Conservation (phyloP, 2,113 vertebrate genomes). For the Eretmodus cyanostictus region DNA sequence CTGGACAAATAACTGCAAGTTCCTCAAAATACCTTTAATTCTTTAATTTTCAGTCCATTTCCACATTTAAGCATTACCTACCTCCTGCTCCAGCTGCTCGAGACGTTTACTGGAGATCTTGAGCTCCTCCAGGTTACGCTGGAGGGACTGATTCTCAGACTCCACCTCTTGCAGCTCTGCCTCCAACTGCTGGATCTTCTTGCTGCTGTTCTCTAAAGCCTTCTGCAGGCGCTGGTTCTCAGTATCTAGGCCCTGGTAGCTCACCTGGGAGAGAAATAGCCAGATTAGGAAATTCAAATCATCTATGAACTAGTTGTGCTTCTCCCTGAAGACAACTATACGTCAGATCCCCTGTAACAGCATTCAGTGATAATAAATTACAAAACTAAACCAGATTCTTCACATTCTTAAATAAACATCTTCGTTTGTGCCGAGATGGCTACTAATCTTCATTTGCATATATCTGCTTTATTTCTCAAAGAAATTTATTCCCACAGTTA, state of each 20-base stretch:
- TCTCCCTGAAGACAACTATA: background rate
- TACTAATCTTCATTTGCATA: background rate
- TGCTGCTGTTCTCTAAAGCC: constrained; percentile 91
- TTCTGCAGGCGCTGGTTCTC: constrained; percentile 98
- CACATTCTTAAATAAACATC: background rate
- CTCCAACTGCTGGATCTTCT: constrained; percentile 94
- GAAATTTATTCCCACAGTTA: background rate
- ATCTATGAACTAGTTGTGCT: constrained; percentile 28
- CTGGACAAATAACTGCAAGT: background rate
- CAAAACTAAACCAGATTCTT: background rate
- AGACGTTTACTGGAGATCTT: constrained; percentile 96
- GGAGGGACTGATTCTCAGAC: constrained; percentile 88
- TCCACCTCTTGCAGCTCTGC: constrained; percentile 90
- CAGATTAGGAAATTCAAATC: constrained; percentile 24
- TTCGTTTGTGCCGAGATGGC: background rate
- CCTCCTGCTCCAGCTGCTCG: constrained; percentile 91
- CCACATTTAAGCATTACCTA: background rate
- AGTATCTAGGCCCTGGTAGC: constrained; percentile 92
- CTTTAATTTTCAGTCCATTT: background rate
- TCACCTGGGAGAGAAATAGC: constrained; percentile 66
- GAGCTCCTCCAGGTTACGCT: constrained; percentile 89
- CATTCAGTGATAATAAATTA: background rate
- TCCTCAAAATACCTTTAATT: background rate
- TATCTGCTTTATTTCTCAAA: background rate
- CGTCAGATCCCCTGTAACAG: background rate